Percentiles rank a stretch among this genome's conserved stretches.
These are phyloP conservation scores for Hydropsyche tenuis DNA, from an alignment of 1,140 invertebrate genomes.

Conservation along the genomic window DNA sequence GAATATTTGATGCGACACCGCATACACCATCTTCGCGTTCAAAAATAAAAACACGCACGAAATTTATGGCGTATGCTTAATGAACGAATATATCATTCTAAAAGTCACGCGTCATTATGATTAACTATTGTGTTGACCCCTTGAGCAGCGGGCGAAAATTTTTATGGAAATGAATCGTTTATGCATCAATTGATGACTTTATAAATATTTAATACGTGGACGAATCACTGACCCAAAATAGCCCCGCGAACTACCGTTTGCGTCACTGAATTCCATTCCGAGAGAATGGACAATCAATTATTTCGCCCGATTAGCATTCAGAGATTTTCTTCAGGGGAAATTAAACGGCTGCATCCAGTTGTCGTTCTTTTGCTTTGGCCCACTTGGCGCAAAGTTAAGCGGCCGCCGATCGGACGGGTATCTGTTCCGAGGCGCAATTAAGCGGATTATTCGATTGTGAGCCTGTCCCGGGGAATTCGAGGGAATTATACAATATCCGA, in stretches of 20 bases:
- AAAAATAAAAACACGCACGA: neutral
- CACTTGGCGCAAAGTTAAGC: neutral
- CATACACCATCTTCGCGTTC: neutral
- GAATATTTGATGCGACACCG: neutral
- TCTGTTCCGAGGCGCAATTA: too few species aligned
- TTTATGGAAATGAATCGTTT: constrained; percentile 23
- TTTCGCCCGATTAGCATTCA: neutral
- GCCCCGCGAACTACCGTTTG: neutral
- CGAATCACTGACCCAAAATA: constrained; percentile 5
- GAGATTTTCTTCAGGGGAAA: neutral
- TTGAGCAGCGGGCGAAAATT: neutral
- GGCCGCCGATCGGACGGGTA: neutral
- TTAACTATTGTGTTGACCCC: constrained; percentile 20
- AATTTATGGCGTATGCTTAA: neutral
- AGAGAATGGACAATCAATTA: neutral
- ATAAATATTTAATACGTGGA: constrained; percentile 4
- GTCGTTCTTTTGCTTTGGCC: too few species aligned
- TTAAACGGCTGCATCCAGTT: too few species aligned
- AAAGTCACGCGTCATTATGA: constrained; percentile 15
- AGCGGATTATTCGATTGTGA: too few species aligned
- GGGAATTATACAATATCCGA: too few species aligned
- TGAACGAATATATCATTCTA: constrained; percentile 5
- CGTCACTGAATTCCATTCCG: constrained; percentile 19
- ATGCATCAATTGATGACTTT: constrained; percentile 1
- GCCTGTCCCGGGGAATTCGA: too few species aligned